Evolutionary conservation across 2,888 invertebrate genomes (phyloP), one percentile per base, ranked within the genome.

Genomic region (Drosophila mettleri): DNA sequence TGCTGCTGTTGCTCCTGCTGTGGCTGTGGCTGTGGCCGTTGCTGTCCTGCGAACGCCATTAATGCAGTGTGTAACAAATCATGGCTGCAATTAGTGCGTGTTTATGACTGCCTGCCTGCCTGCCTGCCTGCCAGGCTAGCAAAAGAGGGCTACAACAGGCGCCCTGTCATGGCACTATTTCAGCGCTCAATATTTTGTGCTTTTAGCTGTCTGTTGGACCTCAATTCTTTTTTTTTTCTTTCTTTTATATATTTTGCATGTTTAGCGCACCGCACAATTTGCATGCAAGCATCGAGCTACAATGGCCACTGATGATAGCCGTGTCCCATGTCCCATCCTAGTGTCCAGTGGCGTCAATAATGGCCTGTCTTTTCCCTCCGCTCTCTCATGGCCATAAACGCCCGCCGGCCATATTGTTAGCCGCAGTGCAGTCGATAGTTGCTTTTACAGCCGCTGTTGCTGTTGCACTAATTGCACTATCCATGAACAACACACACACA

Each of bases 71-170:
- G 83, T 79, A 76, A 86, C 88, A 86, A 86, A 89, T 86, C 86
- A 89, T 84, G 79, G 89, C 74, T 79, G 82, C 86, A 87, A 87
- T 87, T 87, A 87, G 89, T 88, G 89, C 89, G 86, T 87, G 86
- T 89, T 87, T 87, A 87, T 88, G 89, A 81, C 89, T 86, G 84
- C 62, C 75, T 48, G 87, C 87, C 60, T 61, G 66, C 54, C 89
- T 86, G 84, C 62, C 75, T 48, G 87, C 87, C 60, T 61, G 66
- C 54, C n/a, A 45, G 65, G 46, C 45, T n/a, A 20, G 22, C 1
- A 24, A 4, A 2, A 49, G 33, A 2, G 38, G 18, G 31, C 20
- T 7, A 12, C 6, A 9, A 14, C 7, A n/a, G 57, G 48, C 38
- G 20, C 64, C 38, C 67, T 52, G 43, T 45, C 43, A 63, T 18